Percentiles rank a stretch among this genome's conserved stretches.
phyloP scores from a whole-genome alignment of 2,797 vertebrate species.

The Anabas testudineus region DNA sequence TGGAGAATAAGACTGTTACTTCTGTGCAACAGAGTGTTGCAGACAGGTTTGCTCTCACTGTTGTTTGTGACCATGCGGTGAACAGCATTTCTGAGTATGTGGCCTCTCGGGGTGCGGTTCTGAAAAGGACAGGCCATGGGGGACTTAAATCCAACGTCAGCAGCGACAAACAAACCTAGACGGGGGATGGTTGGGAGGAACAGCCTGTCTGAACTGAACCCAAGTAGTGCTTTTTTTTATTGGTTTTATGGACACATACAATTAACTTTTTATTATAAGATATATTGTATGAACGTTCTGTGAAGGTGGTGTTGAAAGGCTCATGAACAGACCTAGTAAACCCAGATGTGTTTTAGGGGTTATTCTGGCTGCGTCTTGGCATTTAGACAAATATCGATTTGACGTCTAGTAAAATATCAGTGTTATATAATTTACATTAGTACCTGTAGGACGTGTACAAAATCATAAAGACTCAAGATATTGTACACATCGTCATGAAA shows the following conservation, averaged over 20 bases:
- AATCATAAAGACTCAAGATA: too few species aligned
- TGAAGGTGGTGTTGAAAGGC: too few species aligned
- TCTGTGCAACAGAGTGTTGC: not conserved
- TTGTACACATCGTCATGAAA: not conserved
- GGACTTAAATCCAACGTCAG: not conserved
- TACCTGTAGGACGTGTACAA: not conserved
- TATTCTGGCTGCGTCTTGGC: too few species aligned
- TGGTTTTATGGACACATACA: not conserved
- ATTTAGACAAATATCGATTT: too few species aligned
- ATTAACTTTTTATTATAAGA: not conserved
- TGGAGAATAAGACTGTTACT: not conserved
- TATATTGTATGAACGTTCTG: not conserved
- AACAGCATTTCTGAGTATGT: not conserved
- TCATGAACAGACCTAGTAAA: not conserved
- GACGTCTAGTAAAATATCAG: not conserved
- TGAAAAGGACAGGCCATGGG: not conserved
- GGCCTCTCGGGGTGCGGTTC: not conserved
- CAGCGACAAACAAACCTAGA: not conserved
- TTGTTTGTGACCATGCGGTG: not conserved
- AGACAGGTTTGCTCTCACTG: not conserved
- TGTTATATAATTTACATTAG: too few species aligned
- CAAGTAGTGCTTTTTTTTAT: not conserved
- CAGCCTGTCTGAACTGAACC: not conserved
- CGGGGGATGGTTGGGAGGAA: not conserved
- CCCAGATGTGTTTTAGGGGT: not conserved